Base-by-base conservation (phyloP, 2,888 invertebrate species). In the Drosophila greeni region DNA sequence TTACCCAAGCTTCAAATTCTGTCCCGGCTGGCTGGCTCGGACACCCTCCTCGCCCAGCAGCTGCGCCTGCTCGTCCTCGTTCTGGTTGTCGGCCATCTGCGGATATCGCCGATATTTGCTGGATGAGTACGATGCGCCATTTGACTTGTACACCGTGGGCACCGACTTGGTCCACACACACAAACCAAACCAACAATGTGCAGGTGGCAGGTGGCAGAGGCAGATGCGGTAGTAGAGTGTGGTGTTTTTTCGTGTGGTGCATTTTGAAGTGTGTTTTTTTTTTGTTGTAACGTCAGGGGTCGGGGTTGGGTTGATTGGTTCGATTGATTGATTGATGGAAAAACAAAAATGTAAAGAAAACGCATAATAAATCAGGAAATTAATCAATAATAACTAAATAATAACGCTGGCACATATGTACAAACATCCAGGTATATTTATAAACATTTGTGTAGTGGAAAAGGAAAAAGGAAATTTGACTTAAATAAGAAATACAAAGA, bases 1-100 rank as follows among this genome's bases (percentile, higher is more conserved):
- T 95, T 96, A 98, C 98, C 98, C 98, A 91, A 98, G 93, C 91
- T 97, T 97, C 90, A 97, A 94, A 91, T 97, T 96, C 92, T 97
- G 97, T 91, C 97, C 97, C 74, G 87, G 88, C 78, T 88, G 89
- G 76, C 84, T 88, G 90, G 96, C 95, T 88, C 96, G 95, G 89
- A 96, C 94, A 88, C 95, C 96, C 91, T 98, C 98, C 91, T 98
- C 98, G 90, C 97, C 97, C 89, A 98, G 94, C 88, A 98, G 93
- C 86, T 97, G 97, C 88, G 97, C 95, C 91, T 96, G 97, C 90
- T 98, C 96, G 92, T 97, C 95, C 91, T 97, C 97, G 88, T 95
- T 94, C 90, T 95, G 94, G 89, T 97, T 96, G 91, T 98, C 98
- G 91, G 97, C 97, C 96, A 97, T 97, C 95, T 97, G 97, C 91